Percentiles rank a stretch among this genome's conserved stretches.
These are phyloP conservation scores for Hermatobates lingyangjiaoensis DNA, from an alignment of 1,140 invertebrate genomes.

Conservation along the genomic window DNA sequence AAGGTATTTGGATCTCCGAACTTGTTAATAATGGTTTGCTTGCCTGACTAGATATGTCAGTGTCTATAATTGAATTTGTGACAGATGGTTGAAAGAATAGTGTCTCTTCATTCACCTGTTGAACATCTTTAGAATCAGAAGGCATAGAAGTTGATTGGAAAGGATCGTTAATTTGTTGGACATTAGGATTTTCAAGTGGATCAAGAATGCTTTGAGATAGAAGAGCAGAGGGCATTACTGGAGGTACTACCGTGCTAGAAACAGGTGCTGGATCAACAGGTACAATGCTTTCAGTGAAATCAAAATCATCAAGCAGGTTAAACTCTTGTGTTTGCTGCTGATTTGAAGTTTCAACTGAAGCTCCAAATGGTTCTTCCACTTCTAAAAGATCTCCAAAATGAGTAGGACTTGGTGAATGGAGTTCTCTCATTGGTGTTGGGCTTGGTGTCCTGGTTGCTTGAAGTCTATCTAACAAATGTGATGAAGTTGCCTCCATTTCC, in stretches of 20 bases:
- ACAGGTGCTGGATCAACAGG: neutral
- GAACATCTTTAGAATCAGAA: no score
- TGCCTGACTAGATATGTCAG: no score
- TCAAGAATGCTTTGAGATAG: neutral
- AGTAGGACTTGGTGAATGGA: slow-evolving; percentile 65
- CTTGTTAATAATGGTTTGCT: no score
- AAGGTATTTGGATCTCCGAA: no score
- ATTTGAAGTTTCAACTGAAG: slow-evolving; percentile 10
- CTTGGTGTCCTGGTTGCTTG: slow-evolving; percentile 63
- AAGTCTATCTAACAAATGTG: slow-evolving; percentile 58
- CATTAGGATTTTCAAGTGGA: neutral
- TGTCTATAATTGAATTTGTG: no score
- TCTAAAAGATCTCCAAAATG: slow-evolving; percentile 49
- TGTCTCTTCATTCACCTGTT: no score
- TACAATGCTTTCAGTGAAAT: slow-evolving; percentile 8
- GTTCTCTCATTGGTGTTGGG: slow-evolving; percentile 54
- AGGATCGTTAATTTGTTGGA: no score
- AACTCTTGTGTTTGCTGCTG: slow-evolving; percentile 13
- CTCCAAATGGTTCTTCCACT: slow-evolving; percentile 24
- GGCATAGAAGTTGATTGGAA: no score
- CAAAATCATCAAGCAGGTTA: slow-evolving; percentile 19
- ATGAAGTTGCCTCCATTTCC: slow-evolving; percentile 71
- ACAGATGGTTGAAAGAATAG: no score
- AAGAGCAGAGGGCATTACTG: neutral
- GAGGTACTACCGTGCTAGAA: neutral